These are phyloP conservation scores for Andrena flavipes DNA, from an alignment of 2,888 invertebrate genomes.

Conservation along the genomic window DNA sequence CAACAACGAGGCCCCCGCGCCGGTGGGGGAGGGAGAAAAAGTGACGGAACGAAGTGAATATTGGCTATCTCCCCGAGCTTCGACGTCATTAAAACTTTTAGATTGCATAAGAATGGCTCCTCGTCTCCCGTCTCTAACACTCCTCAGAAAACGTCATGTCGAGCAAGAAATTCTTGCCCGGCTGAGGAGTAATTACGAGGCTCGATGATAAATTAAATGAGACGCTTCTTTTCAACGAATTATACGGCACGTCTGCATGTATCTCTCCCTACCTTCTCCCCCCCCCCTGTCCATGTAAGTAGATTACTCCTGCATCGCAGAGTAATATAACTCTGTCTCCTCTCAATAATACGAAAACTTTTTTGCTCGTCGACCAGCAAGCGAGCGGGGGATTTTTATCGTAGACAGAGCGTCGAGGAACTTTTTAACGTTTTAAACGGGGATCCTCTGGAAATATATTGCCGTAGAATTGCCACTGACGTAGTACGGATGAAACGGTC, in stretches of 20 bases:
- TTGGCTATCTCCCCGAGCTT: constrained; percentile 79
- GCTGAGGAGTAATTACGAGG: constrained; percentile 77
- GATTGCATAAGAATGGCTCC: constrained; percentile 82
- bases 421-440: constrained; percentile 34
- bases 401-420: constrained; percentile 24
- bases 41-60: constrained; percentile 82
- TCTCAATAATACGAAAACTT: constrained; percentile 48
- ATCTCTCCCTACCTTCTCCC: background rate
- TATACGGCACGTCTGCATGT: too few relatives aligned
- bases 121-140: constrained; percentile 41
- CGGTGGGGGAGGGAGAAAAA: constrained; percentile 62
- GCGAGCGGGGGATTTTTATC: constrained; percentile 37
- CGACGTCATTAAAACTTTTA: constrained; percentile 84
- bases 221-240: too few relatives aligned
- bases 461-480: constrained; percentile 19
- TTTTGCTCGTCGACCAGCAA: constrained; percentile 17
- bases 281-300: constrained; percentile 21
- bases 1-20: constrained; percentile 49
- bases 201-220: constrained; percentile 76
- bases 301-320: constrained; percentile 41
- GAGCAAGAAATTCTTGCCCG: constrained; percentile 73
- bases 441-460: constrained; percentile 18
- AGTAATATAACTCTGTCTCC: constrained; percentile 37
- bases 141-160: constrained; percentile 68
- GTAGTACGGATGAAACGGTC: constrained; percentile 11